Evolutionary conservation across 2,113 vertebrate genomes (phyloP), one percentile per base, ranked within the genome.

Genomic region (Elachura formosa): DNA sequence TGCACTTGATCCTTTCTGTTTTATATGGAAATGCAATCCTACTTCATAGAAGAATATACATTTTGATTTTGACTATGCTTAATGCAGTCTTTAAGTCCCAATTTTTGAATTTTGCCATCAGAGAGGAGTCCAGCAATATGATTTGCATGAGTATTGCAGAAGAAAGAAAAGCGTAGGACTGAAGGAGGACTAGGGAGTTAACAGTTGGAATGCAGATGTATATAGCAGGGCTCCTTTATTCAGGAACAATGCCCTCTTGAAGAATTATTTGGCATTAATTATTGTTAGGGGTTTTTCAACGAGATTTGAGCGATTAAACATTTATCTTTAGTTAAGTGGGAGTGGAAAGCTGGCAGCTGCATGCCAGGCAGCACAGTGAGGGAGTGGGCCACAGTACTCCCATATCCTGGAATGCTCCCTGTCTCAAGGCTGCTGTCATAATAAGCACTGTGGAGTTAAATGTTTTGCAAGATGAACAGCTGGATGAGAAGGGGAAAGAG

Each of bases 331-430:
- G 4, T 28, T 72, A 51, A 63, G 7, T 28, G 7, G 4, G 45
- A 43, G 4, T 68, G 15, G 24, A 72, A 23, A 14, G 18, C 31
- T 79, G 71, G 28, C 11, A 67, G 29, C 40, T 54, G 10, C 2
- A 1, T 2, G 2, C 0, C 0, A 40, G 17, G 15, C 29, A 61
- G 29, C 1, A 1, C 17, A n/a, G 34, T 33, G 15, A 15, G 25
- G 77, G 8, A 36, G 12, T 5, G 4, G 4, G 1, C 13, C 26
- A 22, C 20, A 45, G 23, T 29, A 2, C 4, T 41, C 5, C 12
- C 2, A 1, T 5, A 59, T 4, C 10, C 6, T 49, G 11, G 34
- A 24, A 18, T 2, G 0, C 20, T 78, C 36, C 8, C 15, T 46
- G 23, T 22, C 21, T 58, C 5, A 1, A 46, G 40, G 19, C 22